Evolutionary conservation across 2,888 invertebrate genomes (phyloP).

Genomic region (Rotaria socialis): DNA sequence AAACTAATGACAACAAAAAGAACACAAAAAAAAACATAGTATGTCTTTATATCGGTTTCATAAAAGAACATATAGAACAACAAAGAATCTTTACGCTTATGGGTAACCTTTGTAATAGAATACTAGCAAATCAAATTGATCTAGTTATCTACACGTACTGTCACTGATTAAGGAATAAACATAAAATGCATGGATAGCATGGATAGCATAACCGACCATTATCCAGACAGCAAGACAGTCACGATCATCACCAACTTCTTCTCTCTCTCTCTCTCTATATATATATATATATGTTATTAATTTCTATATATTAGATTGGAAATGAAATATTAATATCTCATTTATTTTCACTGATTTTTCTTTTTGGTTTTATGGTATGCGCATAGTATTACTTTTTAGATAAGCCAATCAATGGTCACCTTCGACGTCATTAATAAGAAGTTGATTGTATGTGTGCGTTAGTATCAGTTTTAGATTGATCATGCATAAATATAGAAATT

Average conservation of each 20-base stretch:
- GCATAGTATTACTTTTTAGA: background rate
- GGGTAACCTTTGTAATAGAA: background rate
- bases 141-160: background rate
- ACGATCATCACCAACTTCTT: background rate
- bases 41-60: background rate
- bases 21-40: background rate
- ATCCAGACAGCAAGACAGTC: background rate
- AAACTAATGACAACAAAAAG: background rate
- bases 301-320: background rate
- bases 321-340: background rate
- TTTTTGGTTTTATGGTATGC: background rate
- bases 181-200: background rate
- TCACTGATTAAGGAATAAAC: background rate
- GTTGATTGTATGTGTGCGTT: background rate
- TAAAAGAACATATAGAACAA: background rate
- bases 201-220: background rate
- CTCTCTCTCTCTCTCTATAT: too few species aligned
- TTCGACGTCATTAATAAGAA: background rate
- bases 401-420: background rate
- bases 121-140: background rate
- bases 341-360: background rate
- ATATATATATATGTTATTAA: background rate
- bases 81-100: background rate
- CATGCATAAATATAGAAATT: background rate
- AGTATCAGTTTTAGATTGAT: background rate